Evolutionary conservation across 2,888 invertebrate genomes (phyloP), one percentile per base, ranked within the genome.

Genomic region (Odontocolon sp.): DNA sequence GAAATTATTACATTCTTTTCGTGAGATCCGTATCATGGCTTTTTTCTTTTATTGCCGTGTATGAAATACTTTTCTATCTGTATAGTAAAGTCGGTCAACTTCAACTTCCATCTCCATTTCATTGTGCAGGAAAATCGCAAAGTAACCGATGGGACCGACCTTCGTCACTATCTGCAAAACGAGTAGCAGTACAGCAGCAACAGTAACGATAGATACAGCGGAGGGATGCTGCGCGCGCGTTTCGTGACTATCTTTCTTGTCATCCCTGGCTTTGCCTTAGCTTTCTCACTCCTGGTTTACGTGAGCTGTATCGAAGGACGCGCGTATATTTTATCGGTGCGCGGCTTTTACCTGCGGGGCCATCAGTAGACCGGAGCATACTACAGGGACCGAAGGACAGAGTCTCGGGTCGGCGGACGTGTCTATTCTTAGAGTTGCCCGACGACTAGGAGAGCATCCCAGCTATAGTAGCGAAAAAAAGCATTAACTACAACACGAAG

Each of bases 301-400:
- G 63, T 47, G 67, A 56, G 33, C 33, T 11, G 54, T 33, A n/a
- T 21, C 61, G 40, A 33, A 47, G 70, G 54, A 76, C 52, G 66
- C 70, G 45, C 66, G 71, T 77, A 57, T 67, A 56, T n/a, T 57
- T 77, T 71, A 72, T 77, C 67, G 76, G 67, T 63, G 61, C 61
- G 56, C 40, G 50, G 61, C 67, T 67, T 67, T 72, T 77, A 77
- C 76, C 76, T 72, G 76, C 75, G 45, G 76, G 67, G 61, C 63
- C 56, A 68, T 72, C 76, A 63, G 67, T 61, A 67, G 67, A 70
- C 36, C 36, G 5, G 66, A 70, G 70, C 28, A 33, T 59, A 63
- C 54, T 14, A 61, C 6, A 11, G 36, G 50, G 16, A 72, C 21
- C 11, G 71, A 57, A 47, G 59, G 59, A 56, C 47, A 57, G 57